Evolutionary conservation across 2,113 vertebrate species (phyloP).

Genomic region (Sisor rabdophorus): DNA sequence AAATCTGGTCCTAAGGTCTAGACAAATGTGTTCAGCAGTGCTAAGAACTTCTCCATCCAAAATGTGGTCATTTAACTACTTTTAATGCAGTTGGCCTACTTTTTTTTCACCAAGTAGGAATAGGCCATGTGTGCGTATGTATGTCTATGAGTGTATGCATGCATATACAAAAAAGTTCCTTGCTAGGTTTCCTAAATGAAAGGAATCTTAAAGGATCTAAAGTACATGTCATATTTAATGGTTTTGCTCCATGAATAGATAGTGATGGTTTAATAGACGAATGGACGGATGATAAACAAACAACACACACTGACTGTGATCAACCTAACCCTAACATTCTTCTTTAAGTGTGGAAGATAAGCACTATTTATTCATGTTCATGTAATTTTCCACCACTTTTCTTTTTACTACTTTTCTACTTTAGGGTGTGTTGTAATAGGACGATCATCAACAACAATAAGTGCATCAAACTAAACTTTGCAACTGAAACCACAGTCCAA

Average conservation of each 20-base stretch:
- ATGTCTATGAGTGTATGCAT: neutral
- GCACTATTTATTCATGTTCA: too few species aligned
- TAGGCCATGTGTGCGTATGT: neutral
- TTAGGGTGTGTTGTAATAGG: neutral
- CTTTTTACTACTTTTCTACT: neutral
- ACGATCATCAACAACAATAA: neutral
- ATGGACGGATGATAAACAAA: neutral
- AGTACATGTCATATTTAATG: neutral
- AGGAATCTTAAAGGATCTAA: neutral
- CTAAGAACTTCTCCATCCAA: conserved; percentile 9
- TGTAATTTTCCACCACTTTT: neutral
- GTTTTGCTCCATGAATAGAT: neutral
- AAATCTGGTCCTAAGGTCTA: conserved; percentile 23
- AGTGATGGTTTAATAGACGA: neutral
- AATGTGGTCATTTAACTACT: conserved; percentile 20
- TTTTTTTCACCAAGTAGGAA: conserved; percentile 18
- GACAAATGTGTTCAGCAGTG: conserved; percentile 29
- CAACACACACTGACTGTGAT: neutral
- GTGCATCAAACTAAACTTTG: neutral
- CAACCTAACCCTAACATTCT: too few species aligned
- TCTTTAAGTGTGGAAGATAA: too few species aligned
- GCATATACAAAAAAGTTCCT: neutral
- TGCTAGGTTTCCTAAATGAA: neutral
- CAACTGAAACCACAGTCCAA: neutral
- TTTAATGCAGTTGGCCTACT: conserved; percentile 17